Percentiles rank a stretch among this genome's conserved stretches.
These are phyloP conservation scores for Chrysolina oricalcia DNA, from an alignment of 2,888 invertebrate genomes.

Conservation along the genomic window DNA sequence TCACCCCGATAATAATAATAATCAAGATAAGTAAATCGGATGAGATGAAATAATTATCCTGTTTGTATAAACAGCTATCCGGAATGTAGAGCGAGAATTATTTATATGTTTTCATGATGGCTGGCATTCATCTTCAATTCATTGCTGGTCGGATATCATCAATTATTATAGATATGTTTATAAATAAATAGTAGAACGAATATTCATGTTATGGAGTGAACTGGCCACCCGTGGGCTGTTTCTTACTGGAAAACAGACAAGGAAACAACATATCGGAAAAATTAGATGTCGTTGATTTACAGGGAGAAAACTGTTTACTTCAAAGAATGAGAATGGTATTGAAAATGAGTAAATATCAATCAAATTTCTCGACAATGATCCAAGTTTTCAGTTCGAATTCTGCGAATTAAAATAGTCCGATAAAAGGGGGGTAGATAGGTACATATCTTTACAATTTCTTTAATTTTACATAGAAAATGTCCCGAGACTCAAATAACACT, in stretches of 20 bases:
- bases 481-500: too few species aligned
- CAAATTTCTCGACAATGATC: too few species aligned
- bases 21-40: slow-evolving; percentile 31
- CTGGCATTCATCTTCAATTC: slow-evolving; percentile 23
- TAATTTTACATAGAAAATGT: too few species aligned
- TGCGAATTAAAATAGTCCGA: too few species aligned
- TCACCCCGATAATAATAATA: slow-evolving; percentile 25
- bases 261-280: too few species aligned
- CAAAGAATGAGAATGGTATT: too few species aligned
- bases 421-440: too few species aligned
- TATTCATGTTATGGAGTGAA: background rate
- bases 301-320: too few species aligned
- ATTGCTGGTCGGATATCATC: slow-evolving; percentile 11
- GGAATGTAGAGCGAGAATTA: slow-evolving; percentile 19
- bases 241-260: background rate
- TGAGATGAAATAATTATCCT: slow-evolving; percentile 36
- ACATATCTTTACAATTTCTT: too few species aligned
- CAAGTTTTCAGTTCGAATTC: too few species aligned
- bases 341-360: too few species aligned
- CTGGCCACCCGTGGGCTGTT: background rate
- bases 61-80: slow-evolving; percentile 36
- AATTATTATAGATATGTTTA: background rate
- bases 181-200: slow-evolving; percentile 3
- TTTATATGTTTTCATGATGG: slow-evolving; percentile 33
- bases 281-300: too few species aligned